Percentiles rank a stretch among this genome's conserved stretches.
Evolutionary conservation across 2,888 invertebrate species (phyloP).

Genomic region (Rhaphigaster nebulosa): DNA sequence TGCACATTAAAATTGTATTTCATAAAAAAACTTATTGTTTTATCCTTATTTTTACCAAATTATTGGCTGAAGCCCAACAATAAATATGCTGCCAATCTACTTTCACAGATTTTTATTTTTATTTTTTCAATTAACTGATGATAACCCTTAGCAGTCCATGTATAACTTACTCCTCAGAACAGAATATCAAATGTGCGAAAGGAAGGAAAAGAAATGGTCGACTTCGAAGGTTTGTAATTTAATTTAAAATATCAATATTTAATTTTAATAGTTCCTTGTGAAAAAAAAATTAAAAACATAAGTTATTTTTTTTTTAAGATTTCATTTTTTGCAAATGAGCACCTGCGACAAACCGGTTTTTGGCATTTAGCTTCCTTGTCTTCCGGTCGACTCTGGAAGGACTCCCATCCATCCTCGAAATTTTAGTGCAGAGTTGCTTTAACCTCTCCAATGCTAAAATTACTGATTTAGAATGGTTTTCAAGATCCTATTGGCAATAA

Average conservation of each 20-base stretch:
- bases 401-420: background rate
- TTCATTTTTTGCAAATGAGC: slow-evolving; percentile 22
- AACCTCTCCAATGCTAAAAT: background rate
- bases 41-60: too few relatives aligned
- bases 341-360: background rate
- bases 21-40: too few relatives aligned
- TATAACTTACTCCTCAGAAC: background rate
- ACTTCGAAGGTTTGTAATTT: background rate
- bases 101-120: too few relatives aligned
- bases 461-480: too few relatives aligned
- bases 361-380: background rate
- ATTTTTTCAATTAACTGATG: too few relatives aligned
- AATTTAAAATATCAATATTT: slow-evolving; percentile 17
- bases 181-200: background rate
- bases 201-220: background rate
- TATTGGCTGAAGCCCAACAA: too few relatives aligned
- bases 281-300: background rate
- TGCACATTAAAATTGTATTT: too few relatives aligned
- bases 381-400: background rate
- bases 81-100: too few relatives aligned
- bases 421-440: background rate
- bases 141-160: too few relatives aligned
- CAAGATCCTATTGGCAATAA: too few relatives aligned
- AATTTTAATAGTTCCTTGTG: background rate
- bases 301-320: background rate